Percentiles rank a stretch among this genome's conserved stretches.
Evolutionary conservation across 1,140 invertebrate species (phyloP).

Genomic region (Zaprionus tsacasi): DNA sequence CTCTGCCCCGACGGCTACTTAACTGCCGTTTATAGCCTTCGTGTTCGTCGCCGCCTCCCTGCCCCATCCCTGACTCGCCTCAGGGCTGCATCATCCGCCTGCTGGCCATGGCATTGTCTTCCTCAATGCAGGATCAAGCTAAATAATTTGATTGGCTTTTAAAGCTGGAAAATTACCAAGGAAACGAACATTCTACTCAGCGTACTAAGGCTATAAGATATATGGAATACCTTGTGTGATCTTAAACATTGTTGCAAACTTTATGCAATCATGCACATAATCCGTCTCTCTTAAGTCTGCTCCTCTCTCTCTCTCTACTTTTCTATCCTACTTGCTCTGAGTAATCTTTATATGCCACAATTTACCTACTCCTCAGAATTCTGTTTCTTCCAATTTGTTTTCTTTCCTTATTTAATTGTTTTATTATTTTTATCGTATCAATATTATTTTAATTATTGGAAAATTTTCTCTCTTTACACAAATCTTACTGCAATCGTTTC

Average conservation of each 20-base stretch:
- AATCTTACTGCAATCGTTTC: too few species aligned
- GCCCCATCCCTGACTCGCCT: background rate
- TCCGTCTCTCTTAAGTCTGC: background rate
- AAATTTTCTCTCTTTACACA: too few species aligned
- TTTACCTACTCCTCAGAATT: too few species aligned
- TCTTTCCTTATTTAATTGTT: too few species aligned
- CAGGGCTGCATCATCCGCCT: background rate
- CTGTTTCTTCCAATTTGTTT: too few species aligned
- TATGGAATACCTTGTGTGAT: background rate
- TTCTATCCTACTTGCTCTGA: background rate
- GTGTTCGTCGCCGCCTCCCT: background rate
- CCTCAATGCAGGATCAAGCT: slow-evolving; percentile 15
- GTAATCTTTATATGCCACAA: too few species aligned
- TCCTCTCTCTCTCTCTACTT: background rate
- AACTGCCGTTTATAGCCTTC: slow-evolving; percentile 71
- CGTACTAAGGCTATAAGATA: background rate
- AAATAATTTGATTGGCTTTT: slow-evolving; percentile 29
- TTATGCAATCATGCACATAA: background rate
- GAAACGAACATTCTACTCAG: background rate
- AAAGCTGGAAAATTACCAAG: slow-evolving; percentile 13
- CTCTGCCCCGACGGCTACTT: slow-evolving; percentile 62
- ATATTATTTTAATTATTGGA: too few species aligned
- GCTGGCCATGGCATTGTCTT: slow-evolving; percentile 24
- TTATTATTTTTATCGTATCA: too few species aligned
- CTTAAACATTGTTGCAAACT: background rate